These are phyloP conservation scores for Drosophila grimshawi DNA, from an alignment of 1,140 invertebrate genomes.

Conservation along the genomic window DNA sequence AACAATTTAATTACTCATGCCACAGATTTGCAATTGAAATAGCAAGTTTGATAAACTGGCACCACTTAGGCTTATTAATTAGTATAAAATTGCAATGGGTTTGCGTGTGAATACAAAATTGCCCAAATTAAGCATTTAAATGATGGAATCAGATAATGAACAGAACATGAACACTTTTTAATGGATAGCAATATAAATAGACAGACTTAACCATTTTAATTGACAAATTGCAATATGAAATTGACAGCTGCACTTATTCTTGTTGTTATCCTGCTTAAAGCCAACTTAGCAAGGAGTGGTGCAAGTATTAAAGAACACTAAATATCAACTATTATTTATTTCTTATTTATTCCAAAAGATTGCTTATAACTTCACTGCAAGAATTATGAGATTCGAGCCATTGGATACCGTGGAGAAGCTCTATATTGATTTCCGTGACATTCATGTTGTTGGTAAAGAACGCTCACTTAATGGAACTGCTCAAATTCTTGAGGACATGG, in stretches of 20 bases:
- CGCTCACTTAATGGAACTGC: conserved; percentile 34
- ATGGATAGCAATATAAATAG: conserved; percentile 20
- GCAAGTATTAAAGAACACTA: background rate
- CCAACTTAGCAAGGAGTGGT: background rate
- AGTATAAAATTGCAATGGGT: conserved; percentile 24
- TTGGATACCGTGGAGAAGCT: background rate
- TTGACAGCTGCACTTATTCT: background rate
- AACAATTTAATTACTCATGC: too few relatives aligned
- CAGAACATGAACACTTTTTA: conserved; percentile 17
- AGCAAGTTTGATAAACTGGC: background rate
- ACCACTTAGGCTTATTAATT: conserved; percentile 10
- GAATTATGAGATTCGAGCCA: conserved; percentile 5
- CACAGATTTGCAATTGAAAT: background rate
- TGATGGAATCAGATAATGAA: conserved; percentile 8
- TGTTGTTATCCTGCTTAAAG: background rate
- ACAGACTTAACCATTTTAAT: conserved; percentile 4
- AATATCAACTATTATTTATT: background rate
- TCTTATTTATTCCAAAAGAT: background rate
- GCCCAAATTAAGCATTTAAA: conserved; percentile 12
- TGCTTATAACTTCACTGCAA: background rate
- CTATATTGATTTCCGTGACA: conserved; percentile 15
- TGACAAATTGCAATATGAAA: background rate
- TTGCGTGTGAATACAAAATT: conserved; percentile 14
- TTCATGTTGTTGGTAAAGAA: conserved; percentile 31
- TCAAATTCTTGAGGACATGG: conserved; percentile 21